Percentiles rank a stretch among this genome's conserved stretches.
Conservation (phyloP, 2,113 vertebrate genomes). For the Nettapus auritus region DNA sequence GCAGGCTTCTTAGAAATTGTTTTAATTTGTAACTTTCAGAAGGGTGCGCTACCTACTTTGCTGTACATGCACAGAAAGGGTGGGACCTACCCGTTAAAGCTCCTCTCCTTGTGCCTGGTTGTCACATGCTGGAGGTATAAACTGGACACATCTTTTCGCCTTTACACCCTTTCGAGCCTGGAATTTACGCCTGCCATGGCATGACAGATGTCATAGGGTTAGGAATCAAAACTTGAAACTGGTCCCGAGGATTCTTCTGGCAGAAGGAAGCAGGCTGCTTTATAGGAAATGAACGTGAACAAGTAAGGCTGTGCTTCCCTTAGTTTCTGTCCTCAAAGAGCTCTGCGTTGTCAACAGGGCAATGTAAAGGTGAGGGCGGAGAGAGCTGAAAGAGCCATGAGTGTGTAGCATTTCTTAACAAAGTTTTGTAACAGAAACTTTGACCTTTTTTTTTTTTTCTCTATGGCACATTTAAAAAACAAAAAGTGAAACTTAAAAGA, state of each 20-base stretch:
- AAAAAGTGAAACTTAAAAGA: not conserved
- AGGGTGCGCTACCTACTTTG: not conserved
- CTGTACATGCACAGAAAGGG: not conserved
- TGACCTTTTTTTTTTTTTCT: not conserved
- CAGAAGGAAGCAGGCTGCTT: not conserved
- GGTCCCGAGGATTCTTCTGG: not conserved
- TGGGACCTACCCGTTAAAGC: not conserved
- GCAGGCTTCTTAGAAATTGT: not conserved
- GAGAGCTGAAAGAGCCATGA: not conserved
- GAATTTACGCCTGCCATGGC: not conserved
- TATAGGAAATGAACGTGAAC: not conserved
- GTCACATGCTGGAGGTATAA: not conserved
- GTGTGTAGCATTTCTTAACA: not conserved
- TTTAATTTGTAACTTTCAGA: not conserved
- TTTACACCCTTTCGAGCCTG: not conserved
- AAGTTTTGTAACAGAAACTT: not conserved
- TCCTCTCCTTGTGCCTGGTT: not conserved
- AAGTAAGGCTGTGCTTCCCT: not conserved
- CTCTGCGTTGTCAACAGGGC: fast-evolving
- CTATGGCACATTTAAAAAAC: not conserved
- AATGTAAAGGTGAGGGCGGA: not conserved
- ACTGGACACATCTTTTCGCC: not conserved
- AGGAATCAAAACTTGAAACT: not conserved
- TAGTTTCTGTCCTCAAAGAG: not conserved
- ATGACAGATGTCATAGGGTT: not conserved